phyloP scores from a whole-genome alignment of 2,113 vertebrate genomes.

The Pseudorasbora parva region DNA sequence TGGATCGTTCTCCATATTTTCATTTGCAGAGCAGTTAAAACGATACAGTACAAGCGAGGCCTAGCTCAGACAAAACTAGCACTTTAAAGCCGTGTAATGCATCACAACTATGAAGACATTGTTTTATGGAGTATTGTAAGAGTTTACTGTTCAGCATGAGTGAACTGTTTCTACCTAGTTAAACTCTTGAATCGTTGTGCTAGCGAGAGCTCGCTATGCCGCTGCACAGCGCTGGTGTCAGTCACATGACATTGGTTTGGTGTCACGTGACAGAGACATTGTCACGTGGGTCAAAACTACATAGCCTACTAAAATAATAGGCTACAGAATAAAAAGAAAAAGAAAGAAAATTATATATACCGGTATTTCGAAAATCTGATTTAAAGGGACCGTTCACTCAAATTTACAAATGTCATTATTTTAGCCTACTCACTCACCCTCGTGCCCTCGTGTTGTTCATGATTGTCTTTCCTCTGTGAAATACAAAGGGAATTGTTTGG shows the following conservation, averaged over 20 bases:
- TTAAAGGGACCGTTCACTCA: neutral
- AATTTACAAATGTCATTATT: neutral
- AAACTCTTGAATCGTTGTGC: neutral
- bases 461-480: neutral
- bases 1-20: neutral
- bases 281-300: neutral
- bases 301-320: neutral
- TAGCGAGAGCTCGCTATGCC: neutral
- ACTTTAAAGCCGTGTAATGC: neutral
- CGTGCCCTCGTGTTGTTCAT: too few species aligned
- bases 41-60: slow-evolving; percentile 25
- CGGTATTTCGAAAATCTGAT: neutral
- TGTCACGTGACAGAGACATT: slow-evolving; percentile 54
- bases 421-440: neutral
- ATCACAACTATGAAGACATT: neutral
- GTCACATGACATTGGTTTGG: slow-evolving; percentile 52
- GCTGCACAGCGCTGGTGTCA: neutral
- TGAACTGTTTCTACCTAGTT: neutral
- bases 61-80: slow-evolving; percentile 31
- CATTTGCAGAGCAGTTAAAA: neutral
- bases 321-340: too few species aligned
- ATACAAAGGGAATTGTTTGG: neutral
- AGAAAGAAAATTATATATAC: too few species aligned
- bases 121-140: neutral
- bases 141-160: neutral